Conservation (phyloP, 2,888 invertebrate species). For the Amiota communis region DNA sequence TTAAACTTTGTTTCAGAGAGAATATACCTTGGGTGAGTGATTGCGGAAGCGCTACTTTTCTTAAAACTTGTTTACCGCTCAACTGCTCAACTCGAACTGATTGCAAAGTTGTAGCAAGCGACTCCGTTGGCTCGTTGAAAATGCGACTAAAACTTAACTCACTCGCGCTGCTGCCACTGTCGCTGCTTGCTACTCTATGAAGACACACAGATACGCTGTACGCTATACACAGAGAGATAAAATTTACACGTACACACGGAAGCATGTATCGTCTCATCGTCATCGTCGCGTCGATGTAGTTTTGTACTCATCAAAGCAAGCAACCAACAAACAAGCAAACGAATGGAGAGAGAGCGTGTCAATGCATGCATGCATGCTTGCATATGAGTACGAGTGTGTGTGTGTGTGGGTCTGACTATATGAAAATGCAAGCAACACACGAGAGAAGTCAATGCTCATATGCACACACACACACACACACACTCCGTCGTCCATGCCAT, state of each 20-base stretch:
- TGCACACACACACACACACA: conserved; percentile 34
- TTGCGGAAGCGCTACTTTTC: conserved; percentile 64
- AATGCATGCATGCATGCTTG: conserved; percentile 35
- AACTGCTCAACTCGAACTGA: conserved; percentile 73
- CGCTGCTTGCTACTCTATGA: conserved; percentile 13
- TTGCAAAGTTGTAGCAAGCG: conserved; percentile 67
- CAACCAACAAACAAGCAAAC: not conserved
- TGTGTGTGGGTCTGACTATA: not conserved
- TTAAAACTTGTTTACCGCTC: conserved; percentile 72
- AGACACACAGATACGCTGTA: conserved; percentile 29
- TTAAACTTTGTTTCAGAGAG: too few species aligned
- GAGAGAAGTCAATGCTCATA: conserved; percentile 23
- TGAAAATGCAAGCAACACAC: too few species aligned
- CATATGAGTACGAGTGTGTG: conserved; percentile 32
- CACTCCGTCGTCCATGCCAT: too few species aligned
- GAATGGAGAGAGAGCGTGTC: not conserved
- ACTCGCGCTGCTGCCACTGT: conserved; percentile 37
- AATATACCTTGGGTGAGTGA: not conserved
- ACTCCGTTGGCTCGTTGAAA: conserved; percentile 72
- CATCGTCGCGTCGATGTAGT: conserved; percentile 5
- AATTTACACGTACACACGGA: not conserved
- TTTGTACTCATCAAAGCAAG: not conserved
- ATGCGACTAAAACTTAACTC: conserved; percentile 42
- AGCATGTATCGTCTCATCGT: not conserved
- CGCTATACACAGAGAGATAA: conserved; percentile 2